phyloP scores from a whole-genome alignment of 2,113 vertebrate species.

The Hippopotamus amphibius region DNA sequence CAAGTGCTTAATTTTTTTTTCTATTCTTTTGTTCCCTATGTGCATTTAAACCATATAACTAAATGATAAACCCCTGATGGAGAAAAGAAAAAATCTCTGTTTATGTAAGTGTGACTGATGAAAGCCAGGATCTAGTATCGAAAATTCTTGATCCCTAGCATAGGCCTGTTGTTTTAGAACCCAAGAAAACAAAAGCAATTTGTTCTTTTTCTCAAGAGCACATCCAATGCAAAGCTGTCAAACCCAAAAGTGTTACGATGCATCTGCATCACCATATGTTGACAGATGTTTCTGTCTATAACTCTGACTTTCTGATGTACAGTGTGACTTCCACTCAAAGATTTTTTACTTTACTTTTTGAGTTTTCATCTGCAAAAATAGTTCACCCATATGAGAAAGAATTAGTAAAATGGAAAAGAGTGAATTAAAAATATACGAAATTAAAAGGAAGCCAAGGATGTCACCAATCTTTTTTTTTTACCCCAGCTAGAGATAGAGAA shows the following conservation, averaged over 20 bases:
- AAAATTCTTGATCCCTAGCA: constrained; percentile 59
- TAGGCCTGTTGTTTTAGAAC: constrained; percentile 40
- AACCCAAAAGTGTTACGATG: background rate
- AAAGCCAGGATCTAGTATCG: background rate
- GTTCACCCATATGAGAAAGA: constrained; percentile 24
- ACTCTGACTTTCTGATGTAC: constrained; percentile 38
- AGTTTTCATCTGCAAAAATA: background rate
- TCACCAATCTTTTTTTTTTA: background rate
- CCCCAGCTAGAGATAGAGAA: background rate
- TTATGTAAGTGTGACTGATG: constrained; percentile 60
- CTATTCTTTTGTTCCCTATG: background rate
- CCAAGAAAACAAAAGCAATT: constrained; percentile 66
- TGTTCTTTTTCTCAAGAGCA: constrained; percentile 65
- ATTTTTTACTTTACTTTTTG: constrained; percentile 52
- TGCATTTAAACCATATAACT: constrained; percentile 8
- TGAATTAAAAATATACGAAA: constrained; percentile 28
- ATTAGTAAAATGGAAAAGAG: background rate
- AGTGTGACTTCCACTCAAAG: constrained; percentile 39
- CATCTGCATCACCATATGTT: constrained; percentile 61
- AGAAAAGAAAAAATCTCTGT: constrained; percentile 16
- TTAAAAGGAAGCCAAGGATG: constrained; percentile 11
- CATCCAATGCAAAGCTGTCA: constrained; percentile 67
- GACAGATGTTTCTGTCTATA: constrained; percentile 68
- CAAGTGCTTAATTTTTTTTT: background rate
- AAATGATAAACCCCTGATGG: constrained; percentile 31